Conservation (phyloP, 2,797 vertebrate species). For the Lepus townsendii region DNA sequence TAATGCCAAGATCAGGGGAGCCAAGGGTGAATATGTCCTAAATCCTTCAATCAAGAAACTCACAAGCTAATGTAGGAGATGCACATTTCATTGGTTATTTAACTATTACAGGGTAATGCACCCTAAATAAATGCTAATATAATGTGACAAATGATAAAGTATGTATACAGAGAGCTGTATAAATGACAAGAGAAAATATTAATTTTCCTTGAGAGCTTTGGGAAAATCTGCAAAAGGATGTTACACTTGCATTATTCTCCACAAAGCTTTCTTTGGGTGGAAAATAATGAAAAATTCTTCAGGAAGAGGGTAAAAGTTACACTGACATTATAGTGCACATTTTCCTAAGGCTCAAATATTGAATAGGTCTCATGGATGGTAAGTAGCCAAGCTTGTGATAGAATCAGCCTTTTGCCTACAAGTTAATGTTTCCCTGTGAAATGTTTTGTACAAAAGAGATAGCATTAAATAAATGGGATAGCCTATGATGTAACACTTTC, state of each 20-base stretch:
- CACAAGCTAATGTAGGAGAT: background rate
- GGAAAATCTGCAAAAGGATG: background rate
- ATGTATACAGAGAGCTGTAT: background rate
- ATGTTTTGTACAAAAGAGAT: background rate
- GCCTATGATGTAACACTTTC: background rate
- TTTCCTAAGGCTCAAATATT: background rate
- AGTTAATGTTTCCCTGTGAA: background rate
- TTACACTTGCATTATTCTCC: background rate
- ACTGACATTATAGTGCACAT: background rate
- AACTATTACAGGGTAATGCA: background rate
- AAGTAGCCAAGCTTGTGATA: background rate
- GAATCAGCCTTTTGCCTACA: background rate
- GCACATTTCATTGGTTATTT: background rate
- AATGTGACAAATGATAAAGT: background rate
- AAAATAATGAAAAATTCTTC: slow-evolving; percentile 23
- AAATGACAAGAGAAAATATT: background rate
- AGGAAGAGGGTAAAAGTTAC: background rate
- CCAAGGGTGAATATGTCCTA: background rate
- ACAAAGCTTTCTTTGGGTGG: background rate
- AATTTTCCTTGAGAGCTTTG: background rate
- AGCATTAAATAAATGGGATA: background rate
- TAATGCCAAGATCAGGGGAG: background rate
- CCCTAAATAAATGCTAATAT: background rate
- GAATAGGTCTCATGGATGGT: background rate
- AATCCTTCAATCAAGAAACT: background rate